Percentiles rank a stretch among this genome's conserved stretches.
Evolutionary conservation across 64 coral and sea anemone genomes (phyloP).

Genomic region (Pocillopora verrucosa): DNA sequence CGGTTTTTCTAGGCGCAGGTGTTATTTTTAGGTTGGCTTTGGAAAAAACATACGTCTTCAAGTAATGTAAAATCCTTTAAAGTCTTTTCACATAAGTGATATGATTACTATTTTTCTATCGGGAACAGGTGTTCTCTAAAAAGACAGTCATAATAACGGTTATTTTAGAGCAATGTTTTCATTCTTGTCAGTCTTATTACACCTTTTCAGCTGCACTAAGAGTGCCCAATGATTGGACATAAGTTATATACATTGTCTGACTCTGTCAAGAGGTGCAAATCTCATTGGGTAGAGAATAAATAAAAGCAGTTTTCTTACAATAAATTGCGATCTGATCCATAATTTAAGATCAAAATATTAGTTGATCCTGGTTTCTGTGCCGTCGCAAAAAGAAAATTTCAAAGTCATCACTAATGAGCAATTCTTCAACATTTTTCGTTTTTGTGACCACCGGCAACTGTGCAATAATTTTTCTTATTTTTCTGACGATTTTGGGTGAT

Average conservation of each 20-base stretch:
- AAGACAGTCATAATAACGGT: no score
- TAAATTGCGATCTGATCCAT: neutral
- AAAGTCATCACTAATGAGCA: neutral
- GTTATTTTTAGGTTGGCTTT: no score
- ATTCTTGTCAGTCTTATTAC: neutral
- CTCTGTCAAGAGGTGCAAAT: no score
- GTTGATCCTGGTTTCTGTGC: neutral
- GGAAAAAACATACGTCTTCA: no score
- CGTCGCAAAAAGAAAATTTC: neutral
- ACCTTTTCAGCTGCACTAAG: neutral
- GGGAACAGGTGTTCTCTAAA: no score
- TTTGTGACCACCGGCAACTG: neutral
- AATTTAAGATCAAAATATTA: neutral
- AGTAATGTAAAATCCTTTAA: no score
- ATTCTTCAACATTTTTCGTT: neutral
- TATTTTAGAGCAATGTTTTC: neutral
- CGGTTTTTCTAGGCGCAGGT: no score
- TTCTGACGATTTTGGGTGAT: constrained; percentile 13
- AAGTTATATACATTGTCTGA: neutral
- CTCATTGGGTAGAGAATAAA: no score
- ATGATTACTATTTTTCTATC: no score
- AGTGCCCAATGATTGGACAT: neutral
- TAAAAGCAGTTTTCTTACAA: neutral
- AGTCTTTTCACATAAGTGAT: no score
- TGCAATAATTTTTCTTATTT: neutral